These are phyloP conservation scores for Turnix velox DNA, from an alignment of 2,113 vertebrate species.

Conservation along the genomic window DNA sequence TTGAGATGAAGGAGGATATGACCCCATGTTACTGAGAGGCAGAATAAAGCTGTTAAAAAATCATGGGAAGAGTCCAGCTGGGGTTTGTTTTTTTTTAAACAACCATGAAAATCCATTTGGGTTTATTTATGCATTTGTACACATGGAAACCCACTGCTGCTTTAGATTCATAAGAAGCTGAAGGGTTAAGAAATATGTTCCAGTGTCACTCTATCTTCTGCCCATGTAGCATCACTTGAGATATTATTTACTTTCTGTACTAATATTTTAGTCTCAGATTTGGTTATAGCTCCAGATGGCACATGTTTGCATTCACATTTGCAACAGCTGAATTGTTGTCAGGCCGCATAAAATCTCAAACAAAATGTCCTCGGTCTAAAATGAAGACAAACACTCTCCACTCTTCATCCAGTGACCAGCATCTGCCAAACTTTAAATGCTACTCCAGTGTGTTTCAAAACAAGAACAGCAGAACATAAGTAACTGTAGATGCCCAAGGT, in stretches of 20 bases:
- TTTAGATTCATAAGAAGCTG: not conserved
- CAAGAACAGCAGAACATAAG: not conserved
- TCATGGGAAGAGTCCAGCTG: not conserved
- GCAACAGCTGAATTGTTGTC: not conserved
- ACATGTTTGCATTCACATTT: not conserved
- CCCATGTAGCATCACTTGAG: not conserved
- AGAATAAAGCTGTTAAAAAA: not conserved
- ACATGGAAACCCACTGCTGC: not conserved
- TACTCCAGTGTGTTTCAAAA: not conserved
- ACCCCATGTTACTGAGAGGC: rapidly evolving
- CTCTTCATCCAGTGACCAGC: not conserved
- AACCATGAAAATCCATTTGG: not conserved
- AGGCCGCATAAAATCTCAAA: not conserved
- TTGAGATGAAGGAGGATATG: not conserved
- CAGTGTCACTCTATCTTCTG: not conserved
- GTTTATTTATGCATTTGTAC: not conserved
- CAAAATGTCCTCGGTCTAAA: not conserved
- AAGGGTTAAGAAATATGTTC: not conserved
- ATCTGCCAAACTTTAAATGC: not conserved
- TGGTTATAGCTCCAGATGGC: not conserved
- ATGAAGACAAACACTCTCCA: not conserved
- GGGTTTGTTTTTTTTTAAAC: not conserved
- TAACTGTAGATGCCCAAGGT: not conserved
- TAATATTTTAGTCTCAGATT: not conserved
- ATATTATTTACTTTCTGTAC: not conserved